Conservation (phyloP, 1,140 invertebrate genomes). For the Drosophila watanabei region DNA sequence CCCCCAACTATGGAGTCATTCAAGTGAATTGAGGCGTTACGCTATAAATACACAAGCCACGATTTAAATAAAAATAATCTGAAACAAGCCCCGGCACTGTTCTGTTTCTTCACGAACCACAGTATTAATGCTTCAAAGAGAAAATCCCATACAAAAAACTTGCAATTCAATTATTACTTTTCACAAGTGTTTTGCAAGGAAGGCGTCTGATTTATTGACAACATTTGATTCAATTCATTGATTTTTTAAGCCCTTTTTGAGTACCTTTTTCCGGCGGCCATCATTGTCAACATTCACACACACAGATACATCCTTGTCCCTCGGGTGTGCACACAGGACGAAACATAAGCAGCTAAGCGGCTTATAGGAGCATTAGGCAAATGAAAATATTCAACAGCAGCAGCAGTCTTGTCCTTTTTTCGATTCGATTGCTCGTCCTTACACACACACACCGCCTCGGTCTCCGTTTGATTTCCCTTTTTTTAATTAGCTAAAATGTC, state of each 20-base stretch:
- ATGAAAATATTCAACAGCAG: conserved; percentile 71
- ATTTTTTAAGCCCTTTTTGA: conserved; percentile 17
- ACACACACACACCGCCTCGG: neutral
- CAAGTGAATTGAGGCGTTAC: conserved; percentile 62
- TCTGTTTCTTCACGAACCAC: neutral
- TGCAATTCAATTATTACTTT: neutral
- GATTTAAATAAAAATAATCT: conserved; percentile 17
- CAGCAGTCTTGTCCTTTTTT: conserved; percentile 40
- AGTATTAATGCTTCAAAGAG: neutral
- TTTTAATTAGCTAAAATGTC: conserved; percentile 76
- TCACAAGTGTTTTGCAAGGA: neutral
- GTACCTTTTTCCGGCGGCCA: conserved; percentile 25
- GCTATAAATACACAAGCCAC: conserved; percentile 34
- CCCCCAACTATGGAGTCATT: conserved; percentile 66
- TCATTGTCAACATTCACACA: conserved; percentile 29
- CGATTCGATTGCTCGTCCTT: conserved; percentile 42
- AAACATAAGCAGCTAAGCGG: conserved; percentile 57
- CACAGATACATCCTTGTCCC: neutral
- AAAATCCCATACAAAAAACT: neutral
- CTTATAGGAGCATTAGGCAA: conserved; percentile 76
- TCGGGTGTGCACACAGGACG: conserved; percentile 15
- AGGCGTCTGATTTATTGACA: conserved; percentile 5
- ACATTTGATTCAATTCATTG: conserved; percentile 16
- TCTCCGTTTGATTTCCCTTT: conserved; percentile 6
- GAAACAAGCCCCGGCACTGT: conserved; percentile 1